A percentile compares a stretch with the other conserved stretches of the same genome.
phyloP scores from a whole-genome alignment of 2,888 invertebrate species.

The Drosophila neonasuta region DNA sequence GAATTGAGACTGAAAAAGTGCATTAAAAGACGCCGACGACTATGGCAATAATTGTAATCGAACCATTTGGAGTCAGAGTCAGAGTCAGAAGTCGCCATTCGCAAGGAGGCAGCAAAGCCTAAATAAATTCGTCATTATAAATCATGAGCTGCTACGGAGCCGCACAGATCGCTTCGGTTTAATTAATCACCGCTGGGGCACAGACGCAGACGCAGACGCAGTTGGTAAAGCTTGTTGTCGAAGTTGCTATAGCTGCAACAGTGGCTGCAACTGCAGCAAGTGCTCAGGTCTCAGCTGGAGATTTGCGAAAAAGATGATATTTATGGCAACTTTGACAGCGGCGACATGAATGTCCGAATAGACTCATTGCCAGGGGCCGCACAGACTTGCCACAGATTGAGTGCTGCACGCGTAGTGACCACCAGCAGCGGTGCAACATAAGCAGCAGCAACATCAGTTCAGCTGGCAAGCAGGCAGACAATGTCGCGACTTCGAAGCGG shows the following conservation, averaged over 20 bases:
- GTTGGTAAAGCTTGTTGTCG: slow-evolving; percentile 35
- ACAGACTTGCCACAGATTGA: slow-evolving; percentile 58
- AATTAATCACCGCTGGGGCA: slow-evolving; percentile 77
- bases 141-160: slow-evolving; percentile 73
- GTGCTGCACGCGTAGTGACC: slow-evolving; percentile 75
- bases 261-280: slow-evolving; percentile 41
- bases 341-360: slow-evolving; percentile 60
- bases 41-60: slow-evolving; percentile 52
- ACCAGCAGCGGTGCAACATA: slow-evolving; percentile 57
- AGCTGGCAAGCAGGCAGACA: slow-evolving; percentile 9
- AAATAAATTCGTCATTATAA: slow-evolving; percentile 82
- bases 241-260: slow-evolving; percentile 22
- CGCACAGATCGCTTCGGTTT: slow-evolving; percentile 49
- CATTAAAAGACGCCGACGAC: slow-evolving; percentile 66
- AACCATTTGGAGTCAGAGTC: slow-evolving; percentile 28
- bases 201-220: slow-evolving; percentile 28
- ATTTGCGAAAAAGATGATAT: slow-evolving; percentile 79
- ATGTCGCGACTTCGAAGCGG: slow-evolving; percentile 44
- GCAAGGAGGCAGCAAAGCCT: slow-evolving; percentile 58
- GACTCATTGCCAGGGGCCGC: slow-evolving; percentile 64
- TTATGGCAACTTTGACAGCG: slow-evolving; percentile 81
- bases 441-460: slow-evolving; percentile 13
- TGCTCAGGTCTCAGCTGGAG: slow-evolving; percentile 67
- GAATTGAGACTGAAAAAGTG: slow-evolving; percentile 66
- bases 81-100: slow-evolving; percentile 13